A percentile compares a stretch with the other conserved stretches of the same genome.
Evolutionary conservation across 1,140 invertebrate genomes (phyloP).

Genomic region (Zaprionus nigranus): DNA sequence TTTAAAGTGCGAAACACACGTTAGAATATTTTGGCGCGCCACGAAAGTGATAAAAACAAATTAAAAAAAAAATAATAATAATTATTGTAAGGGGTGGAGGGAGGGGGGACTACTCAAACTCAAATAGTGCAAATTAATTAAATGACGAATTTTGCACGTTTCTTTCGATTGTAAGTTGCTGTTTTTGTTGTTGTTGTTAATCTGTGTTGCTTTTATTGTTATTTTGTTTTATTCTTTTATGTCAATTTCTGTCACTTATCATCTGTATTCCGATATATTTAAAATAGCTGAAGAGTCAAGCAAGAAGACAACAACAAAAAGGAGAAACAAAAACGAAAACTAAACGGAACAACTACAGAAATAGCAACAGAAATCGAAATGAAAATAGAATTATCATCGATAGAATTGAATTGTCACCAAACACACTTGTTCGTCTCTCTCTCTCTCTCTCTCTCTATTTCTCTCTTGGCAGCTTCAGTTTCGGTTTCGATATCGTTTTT

Average conservation of each 20-base stretch:
- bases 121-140: slow-evolving; percentile 16
- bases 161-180: slow-evolving; percentile 41
- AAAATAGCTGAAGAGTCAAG: neutral
- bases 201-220: neutral
- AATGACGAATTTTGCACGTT: slow-evolving; percentile 50
- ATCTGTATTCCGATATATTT: neutral
- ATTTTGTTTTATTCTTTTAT: no score
- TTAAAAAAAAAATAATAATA: slow-evolving; percentile 11
- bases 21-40: slow-evolving; percentile 37
- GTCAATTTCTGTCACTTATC: neutral
- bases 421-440: slow-evolving; percentile 12
- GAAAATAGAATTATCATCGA: slow-evolving; percentile 34
- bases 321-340: slow-evolving; percentile 12
- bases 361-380: slow-evolving; percentile 46
- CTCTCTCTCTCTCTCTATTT: neutral
- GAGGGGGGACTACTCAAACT: neutral
- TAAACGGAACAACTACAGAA: slow-evolving; percentile 40
- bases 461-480: slow-evolving; percentile 10
- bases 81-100: neutral
- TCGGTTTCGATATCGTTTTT: slow-evolving; percentile 13
- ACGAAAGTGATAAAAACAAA: slow-evolving; percentile 15
- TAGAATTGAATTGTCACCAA: slow-evolving; percentile 20
- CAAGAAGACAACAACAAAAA: neutral
- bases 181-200: neutral
- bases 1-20: slow-evolving; percentile 23